Evolutionary conservation across 2,888 invertebrate genomes (phyloP), one percentile per base, ranked within the genome.

Genomic region (Caenorhabditis sp.): DNA sequence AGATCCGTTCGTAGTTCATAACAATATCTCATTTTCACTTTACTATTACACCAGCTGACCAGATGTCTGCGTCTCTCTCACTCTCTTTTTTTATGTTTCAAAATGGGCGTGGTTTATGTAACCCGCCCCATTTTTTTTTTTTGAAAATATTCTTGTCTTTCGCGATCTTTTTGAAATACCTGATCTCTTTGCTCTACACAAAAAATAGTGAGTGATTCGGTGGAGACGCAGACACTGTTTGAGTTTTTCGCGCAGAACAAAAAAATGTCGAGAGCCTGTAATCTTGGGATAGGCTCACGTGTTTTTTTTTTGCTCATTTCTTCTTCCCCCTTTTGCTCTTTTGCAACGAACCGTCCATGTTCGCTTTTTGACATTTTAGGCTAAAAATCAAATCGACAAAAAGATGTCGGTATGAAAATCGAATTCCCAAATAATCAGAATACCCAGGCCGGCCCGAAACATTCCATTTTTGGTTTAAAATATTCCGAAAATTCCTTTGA

Each of bases 41-140:
- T 65, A 65, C 65, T 65, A 65, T 65, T 65, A 65, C 65, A 65
- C 58, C 37, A 14, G 58, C 21, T 65, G 66, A 66, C 66, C 66
- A 66, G 57, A 58, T 57, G 62, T 62, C 5, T 55, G 31, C n/a
- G 4, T 61, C 26, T n/a, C 17, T 66, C 31, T 63, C 43, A 10
- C 36, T n/a, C 58, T 59, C 27, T 55, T 54, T 53, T 53, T 21
- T 66, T 55, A 60, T 66, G 17, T 43, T 17, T 43, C 43, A 14
- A 31, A 14, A 62, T 19, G 17, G 23, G 36, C 14, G 31, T n/a
- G 0, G 5, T 19, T 19, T 23, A 23, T 58, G 31, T 14, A 50
- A 51, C 37, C 58, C 37, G 37, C 36, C 19, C 36, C 12, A 21
- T 19, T 43, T 10, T 24, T 17, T 53, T 61, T 53, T 51, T 59